Percentiles rank a stretch among this genome's conserved stretches.
Evolutionary conservation across 2,888 invertebrate species (phyloP).

Genomic region (Clanis bilineata): DNA sequence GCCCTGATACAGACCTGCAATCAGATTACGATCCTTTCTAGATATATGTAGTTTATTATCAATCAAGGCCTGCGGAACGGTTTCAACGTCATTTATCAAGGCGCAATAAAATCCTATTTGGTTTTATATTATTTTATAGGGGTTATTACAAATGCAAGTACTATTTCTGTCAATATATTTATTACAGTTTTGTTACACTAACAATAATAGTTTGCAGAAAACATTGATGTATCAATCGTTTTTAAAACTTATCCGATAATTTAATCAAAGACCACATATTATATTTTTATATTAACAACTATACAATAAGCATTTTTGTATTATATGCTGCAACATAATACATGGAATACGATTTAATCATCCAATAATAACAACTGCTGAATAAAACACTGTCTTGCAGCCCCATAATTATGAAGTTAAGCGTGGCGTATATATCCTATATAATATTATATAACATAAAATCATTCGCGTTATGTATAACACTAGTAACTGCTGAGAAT

Average conservation of each 20-base stretch:
- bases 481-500: neutral
- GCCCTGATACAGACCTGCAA: too few species aligned
- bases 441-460: neutral
- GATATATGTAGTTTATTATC: too few species aligned
- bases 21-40: too few species aligned
- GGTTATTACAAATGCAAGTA: neutral
- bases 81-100: too few species aligned
- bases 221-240: neutral
- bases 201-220: slow-evolving; percentile 5
- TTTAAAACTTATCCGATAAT: neutral
- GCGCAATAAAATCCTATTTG: too few species aligned
- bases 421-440: neutral
- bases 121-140: neutral
- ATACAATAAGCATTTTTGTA: slow-evolving; percentile 7
- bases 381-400: neutral
- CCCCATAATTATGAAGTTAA: neutral
- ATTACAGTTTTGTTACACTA: slow-evolving; percentile 9
- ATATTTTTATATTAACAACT: slow-evolving; percentile 10
- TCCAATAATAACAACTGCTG: neutral
- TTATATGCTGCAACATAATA: neutral
- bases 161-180: neutral
- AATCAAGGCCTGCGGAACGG: too few species aligned
- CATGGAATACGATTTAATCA: slow-evolving; percentile 4
- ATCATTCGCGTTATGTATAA: neutral
- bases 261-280: slow-evolving; percentile 14